A percentile compares a stretch with the other conserved stretches of the same genome.
These are phyloP conservation scores for Corvus hawaiiensis DNA, from an alignment of 2,113 vertebrate species.

Conservation along the genomic window DNA sequence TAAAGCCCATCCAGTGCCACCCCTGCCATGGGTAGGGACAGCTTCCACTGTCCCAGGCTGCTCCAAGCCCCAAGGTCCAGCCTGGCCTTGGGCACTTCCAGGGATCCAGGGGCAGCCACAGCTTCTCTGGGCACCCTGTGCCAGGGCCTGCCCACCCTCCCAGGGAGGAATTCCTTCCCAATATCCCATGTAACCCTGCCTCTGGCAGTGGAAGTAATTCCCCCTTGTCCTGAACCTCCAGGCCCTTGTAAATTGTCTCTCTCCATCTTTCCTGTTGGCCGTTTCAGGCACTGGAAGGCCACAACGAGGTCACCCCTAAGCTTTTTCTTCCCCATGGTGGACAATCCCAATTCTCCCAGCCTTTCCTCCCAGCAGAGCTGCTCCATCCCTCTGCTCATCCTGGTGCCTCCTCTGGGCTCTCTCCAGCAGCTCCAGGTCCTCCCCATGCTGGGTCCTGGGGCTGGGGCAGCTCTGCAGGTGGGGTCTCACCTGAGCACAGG, in stretches of 20 bases:
- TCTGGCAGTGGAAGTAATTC: background rate
- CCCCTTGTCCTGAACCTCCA: rapidly evolving
- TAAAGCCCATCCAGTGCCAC: rapidly evolving
- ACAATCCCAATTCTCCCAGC: background rate
- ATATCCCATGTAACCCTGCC: rapidly evolving
- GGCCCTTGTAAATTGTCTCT: rapidly evolving
- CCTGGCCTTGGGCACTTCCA: background rate
- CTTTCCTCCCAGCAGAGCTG: background rate
- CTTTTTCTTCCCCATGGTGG: background rate
- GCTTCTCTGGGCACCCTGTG: background rate
- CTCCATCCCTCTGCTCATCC: background rate
- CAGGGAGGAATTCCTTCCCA: background rate
- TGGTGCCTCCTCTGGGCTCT: background rate
- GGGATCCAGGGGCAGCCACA: background rate
- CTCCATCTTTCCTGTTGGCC: rapidly evolving
- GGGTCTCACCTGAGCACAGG: background rate
- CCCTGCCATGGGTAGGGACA: background rate
- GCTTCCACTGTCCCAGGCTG: background rate
- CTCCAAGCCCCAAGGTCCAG: background rate
- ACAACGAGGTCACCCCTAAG: rapidly evolving
- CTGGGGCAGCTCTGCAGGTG: background rate
- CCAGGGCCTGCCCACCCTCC: background rate
- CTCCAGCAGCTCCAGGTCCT: background rate
- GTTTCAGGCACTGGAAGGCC: background rate
- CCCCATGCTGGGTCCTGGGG: background rate